Evolutionary conservation across 2,113 vertebrate species (phyloP), one percentile per base, ranked within the genome.

Genomic region (Thalassarche chlororhynchos): DNA sequence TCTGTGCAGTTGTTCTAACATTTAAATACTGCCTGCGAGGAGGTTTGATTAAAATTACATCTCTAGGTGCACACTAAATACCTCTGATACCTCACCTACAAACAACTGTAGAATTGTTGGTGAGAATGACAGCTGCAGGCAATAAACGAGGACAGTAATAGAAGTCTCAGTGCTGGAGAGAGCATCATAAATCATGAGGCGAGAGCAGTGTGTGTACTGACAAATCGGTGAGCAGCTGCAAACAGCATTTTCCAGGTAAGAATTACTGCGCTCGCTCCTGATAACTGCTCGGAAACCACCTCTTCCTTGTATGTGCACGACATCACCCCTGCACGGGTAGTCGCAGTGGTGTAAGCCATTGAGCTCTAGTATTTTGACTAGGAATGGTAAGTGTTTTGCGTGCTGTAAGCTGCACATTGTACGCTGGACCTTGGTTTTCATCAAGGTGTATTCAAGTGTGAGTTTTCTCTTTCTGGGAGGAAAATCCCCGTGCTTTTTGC

Each of bases 81-180:
- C 93, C 94, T 98, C 96, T 98, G 98, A 97, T 98, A 97, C 94
- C 89, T 94, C 93, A 97, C 97, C 98, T 98, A 96, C 95, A 98
- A 98, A 98, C 91, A 95, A 96, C 96, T 97, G 78, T 96, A 93
- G 97, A 95, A 97, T 97, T 97, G 94, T 88, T 92, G 92, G 93
- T 88, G 96, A 98, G 94, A 98, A 84, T 98, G 98, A 98, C 98
- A 98, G 98, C 98, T 98, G 97, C 97, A 97, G 98, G 97, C 97
- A 98, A 96, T 98, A 98, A 98, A 98, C 28, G 96, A 97, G 96
- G 96, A 98, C 93, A 95, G 97, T 93, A 97, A 98, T 97, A 95
- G 97, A 96, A 97, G 98, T 94, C 97, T 98, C 86, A 42, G 96
- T 96, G 70, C 97, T 95, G 92, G 95, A 95, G 91, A 76, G 91